Conservation (phyloP, 2,888 invertebrate genomes). For the Hybos culiciformis region DNA sequence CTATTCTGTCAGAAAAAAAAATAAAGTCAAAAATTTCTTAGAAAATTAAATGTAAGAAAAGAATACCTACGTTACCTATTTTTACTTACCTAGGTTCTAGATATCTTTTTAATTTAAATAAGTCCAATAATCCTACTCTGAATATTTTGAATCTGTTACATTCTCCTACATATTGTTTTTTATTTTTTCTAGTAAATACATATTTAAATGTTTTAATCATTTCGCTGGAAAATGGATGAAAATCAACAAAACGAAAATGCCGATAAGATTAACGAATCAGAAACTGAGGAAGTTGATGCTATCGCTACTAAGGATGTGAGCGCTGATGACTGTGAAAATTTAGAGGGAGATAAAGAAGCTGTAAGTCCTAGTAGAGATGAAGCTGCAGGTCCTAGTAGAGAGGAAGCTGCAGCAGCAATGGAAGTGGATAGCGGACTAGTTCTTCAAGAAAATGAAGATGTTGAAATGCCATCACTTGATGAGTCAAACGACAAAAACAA, state of each 20-base stretch:
- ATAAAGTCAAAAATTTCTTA: too few species aligned
- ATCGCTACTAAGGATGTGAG: constrained; percentile 14
- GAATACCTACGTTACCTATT: too few species aligned
- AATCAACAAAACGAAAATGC: constrained; percentile 14
- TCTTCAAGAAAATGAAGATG: constrained; percentile 14
- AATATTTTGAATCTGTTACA: too few species aligned
- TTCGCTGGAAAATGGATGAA: constrained; percentile 13
- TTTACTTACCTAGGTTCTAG: too few species aligned
- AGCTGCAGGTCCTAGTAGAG: too few species aligned
- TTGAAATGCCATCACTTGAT: constrained; percentile 14
- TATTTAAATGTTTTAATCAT: too few species aligned
- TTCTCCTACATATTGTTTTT: too few species aligned
- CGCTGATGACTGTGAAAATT: constrained; percentile 18
- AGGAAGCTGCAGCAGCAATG: constrained; percentile 9
- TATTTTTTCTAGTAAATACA: constrained; percentile 15
- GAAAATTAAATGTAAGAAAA: too few species aligned
- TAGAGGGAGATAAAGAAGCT: constrained; percentile 18
- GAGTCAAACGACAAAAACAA: constrained; percentile 13
- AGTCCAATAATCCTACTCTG: too few species aligned
- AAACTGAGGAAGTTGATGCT: constrained; percentile 22
- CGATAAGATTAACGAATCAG: constrained; percentile 2
- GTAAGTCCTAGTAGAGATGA: too few species aligned
- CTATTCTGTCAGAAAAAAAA: too few species aligned
- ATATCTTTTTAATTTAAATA: too few species aligned
- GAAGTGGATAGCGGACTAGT: constrained; percentile 12